Evolutionary conservation across 2,888 invertebrate species (phyloP).

Genomic region (Meta bourneti): DNA sequence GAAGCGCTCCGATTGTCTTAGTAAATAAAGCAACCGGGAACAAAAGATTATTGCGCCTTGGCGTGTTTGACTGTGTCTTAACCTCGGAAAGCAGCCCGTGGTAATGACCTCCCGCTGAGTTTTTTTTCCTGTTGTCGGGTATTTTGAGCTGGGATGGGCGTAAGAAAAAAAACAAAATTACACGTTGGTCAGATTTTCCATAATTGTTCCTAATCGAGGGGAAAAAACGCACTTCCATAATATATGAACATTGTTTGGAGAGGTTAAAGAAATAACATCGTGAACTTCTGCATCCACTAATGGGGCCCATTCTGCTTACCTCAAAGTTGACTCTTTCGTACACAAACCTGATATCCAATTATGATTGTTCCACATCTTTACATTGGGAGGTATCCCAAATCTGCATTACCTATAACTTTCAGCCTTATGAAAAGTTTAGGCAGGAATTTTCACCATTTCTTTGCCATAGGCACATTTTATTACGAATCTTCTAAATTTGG

Average conservation of each 20-base stretch:
- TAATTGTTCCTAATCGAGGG: slow-evolving; percentile 44
- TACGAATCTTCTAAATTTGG: no score
- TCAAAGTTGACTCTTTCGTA: no score
- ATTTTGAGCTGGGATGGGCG: slow-evolving; percentile 46
- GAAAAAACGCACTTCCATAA: slow-evolving; percentile 33
- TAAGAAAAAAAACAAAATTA: slow-evolving; percentile 57
- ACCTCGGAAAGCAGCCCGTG: slow-evolving; percentile 35
- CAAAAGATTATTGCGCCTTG: slow-evolving; percentile 64
- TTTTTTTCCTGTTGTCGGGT: slow-evolving; percentile 29
- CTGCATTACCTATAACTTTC: no score
- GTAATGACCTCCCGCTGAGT: slow-evolving; percentile 47
- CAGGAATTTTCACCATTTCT: no score
- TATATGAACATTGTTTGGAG: slow-evolving; percentile 53
- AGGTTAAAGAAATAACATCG: slow-evolving; percentile 53
- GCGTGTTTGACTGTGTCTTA: slow-evolving; percentile 47
- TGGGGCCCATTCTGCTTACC: slow-evolving; percentile 12
- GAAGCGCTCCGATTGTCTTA: slow-evolving; percentile 30
- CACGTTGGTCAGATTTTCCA: slow-evolving; percentile 60
- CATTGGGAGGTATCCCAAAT: no score
- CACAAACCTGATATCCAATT: no score
- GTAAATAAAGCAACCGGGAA: slow-evolving; percentile 28
- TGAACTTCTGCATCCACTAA: slow-evolving; percentile 39
- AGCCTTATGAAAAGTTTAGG: no score
- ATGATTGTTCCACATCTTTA: no score
- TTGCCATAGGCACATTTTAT: no score